phyloP scores from a whole-genome alignment of 1,140 invertebrate species.

The Sycophaga agraensis region DNA sequence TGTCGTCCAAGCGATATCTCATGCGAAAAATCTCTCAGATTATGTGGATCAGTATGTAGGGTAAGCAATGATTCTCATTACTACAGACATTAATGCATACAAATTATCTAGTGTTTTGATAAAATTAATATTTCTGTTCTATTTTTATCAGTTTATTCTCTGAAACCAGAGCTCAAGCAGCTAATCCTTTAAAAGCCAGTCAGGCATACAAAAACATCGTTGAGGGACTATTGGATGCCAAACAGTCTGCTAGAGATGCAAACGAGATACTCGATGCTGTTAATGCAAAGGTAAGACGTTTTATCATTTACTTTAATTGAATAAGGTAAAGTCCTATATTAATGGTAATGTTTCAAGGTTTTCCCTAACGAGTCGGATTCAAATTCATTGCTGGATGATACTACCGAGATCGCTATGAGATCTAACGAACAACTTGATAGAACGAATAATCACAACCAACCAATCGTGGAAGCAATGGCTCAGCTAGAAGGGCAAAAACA shows the following conservation, averaged over 20 bases:
- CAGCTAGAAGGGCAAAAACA: slow-evolving; percentile 54
- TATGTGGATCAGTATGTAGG: slow-evolving; percentile 66
- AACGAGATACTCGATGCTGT: slow-evolving; percentile 63
- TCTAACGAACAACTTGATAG: slow-evolving; percentile 52
- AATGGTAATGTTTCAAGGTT: slow-evolving; percentile 30
- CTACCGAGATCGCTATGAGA: slow-evolving; percentile 54
- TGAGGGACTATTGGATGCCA: slow-evolving; percentile 65
- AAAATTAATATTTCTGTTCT: slow-evolving; percentile 22
- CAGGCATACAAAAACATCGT: slow-evolving; percentile 81
- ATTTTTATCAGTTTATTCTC: slow-evolving; percentile 63
- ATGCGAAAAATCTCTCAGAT: slow-evolving; percentile 65
- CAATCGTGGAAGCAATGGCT: slow-evolving; percentile 35
- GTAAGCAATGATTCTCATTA: no score
- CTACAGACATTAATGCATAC: no score
- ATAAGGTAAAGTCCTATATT: slow-evolving; percentile 5
- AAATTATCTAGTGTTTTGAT: not conserved
- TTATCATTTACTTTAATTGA: no score
- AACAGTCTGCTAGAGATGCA: slow-evolving; percentile 67
- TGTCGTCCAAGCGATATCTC: slow-evolving; percentile 66
- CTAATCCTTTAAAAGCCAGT: slow-evolving; percentile 74
- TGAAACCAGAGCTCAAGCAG: slow-evolving; percentile 67
- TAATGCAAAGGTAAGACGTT: slow-evolving; percentile 54
- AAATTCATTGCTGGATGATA: slow-evolving; percentile 47
- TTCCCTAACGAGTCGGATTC: slow-evolving; percentile 44
- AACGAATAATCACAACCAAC: slow-evolving; percentile 47